Evolutionary conservation across 1,140 invertebrate genomes (phyloP), one percentile per base, ranked within the genome.

Genomic region (Eubasilissa regina): DNA sequence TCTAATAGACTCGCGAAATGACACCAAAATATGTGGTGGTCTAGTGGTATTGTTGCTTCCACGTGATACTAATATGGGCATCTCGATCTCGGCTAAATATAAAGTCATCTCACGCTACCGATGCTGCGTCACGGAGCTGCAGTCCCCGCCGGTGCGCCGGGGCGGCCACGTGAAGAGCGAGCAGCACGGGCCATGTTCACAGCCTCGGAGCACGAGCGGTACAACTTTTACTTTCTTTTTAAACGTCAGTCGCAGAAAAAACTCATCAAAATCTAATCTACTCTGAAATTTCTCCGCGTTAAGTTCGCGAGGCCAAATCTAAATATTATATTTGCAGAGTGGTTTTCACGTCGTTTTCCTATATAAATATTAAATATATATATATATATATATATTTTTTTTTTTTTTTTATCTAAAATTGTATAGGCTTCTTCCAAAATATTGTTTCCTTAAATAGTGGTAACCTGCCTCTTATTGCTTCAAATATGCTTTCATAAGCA

Each of bases 231-330:
- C 58, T 62, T 62, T 62, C 58, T 8, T 62, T 4, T 58, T 62
- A 62, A 35, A 62, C 13, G 58, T 9, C 19, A 13, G 48, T 21
- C 10, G 25, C 19, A 21, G 15, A 21, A 62, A 62, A 62, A 62
- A 62, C 58, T 62, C 58, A 19, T 62, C 58, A 62, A 62, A 62
- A 62, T 35, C 58, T 62, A 62, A 62, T 25, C 58, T 62, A 21
- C 58, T 62, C 25, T 21, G 58, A 62, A 62, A 62, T 62, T 62
- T 62, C 58, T 25, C 58, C 25, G 19, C 25, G 19, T 3, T 62
- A 62, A 21, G 25, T 62, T 35, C 21, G 19, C 1, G 19, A 8
- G 58, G 13, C n/a, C 48, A 51, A 51, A 1, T 3, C 6, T 35
- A 56, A 62, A 62, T n/a, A n/a, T n/a, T n/a, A 62, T 25, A 1